Base-by-base conservation (phyloP, 2,797 vertebrate genomes). In the Arnoldichthys spilopterus region DNA sequence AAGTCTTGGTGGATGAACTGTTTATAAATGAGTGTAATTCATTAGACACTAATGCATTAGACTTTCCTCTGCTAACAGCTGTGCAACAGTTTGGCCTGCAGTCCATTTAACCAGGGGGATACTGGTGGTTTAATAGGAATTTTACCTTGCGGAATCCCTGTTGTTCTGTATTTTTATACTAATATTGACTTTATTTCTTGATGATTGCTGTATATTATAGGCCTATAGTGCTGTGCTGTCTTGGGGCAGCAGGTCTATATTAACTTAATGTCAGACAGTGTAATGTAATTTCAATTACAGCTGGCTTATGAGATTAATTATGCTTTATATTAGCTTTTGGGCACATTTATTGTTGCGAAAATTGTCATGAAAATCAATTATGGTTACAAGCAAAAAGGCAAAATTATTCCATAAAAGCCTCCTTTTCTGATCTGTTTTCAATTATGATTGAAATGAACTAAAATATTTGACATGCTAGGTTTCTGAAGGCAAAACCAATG, bases 251-350 rank as follows among this genome's bases (percentile, higher is more conserved):
- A 4, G 26, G 56, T 59, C 30, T 59, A 28, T 18, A 13, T 58
- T 11, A 22, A 6, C 7, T 2, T 24, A 22, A 28, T 15, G 2
- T 58, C 7, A 16, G 28, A 59, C 0, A 61, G 15, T 32, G 58
- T 30, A 24, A 18, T 61, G 28, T 61, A 61, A 32, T 6, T 32
- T 18, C 28, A 61, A 18, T 61, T 18, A 32, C 15, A 1, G 58
- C 26, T 32, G 34, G 74, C 56, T 69, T 76, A 56, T 67, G 74
- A 76, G 74, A 30, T 56, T 69, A 77, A 77, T 58, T 1, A 24
- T 34, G 53, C 28, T 13, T 59, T 18, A 34, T 18, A 6, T 26
- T 68, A 2, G 2, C 26, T 76, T 15, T 51, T 58, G 37, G 45
- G 18, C n/a, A 51, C 6, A 32, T 32, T 61, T 61, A 18, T 61